phyloP scores from a whole-genome alignment of 37 sponge, comb jelly and placozoan genomes.

The Ianthella basta region DNA sequence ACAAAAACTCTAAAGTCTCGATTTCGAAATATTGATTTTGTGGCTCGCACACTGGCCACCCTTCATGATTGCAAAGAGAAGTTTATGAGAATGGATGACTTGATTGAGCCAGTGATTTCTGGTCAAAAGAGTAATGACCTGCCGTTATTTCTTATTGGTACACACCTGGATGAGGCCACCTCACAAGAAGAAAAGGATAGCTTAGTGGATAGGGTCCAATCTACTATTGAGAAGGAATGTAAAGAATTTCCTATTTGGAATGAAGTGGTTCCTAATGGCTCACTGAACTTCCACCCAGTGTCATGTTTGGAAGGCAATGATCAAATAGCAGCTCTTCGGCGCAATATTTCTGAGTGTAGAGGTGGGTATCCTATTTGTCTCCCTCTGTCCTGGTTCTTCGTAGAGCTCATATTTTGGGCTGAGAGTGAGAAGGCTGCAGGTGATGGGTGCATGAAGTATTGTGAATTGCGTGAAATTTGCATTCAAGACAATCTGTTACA shows the following conservation, averaged over 20 bases:
- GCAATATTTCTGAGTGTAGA: not conserved
- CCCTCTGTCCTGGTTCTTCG: not conserved
- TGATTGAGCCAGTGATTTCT: not conserved
- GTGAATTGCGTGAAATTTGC: not conserved
- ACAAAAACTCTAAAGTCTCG: no score
- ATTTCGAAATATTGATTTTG: no score
- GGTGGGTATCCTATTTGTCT: not conserved
- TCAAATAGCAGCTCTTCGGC: not conserved
- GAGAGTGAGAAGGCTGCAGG: not conserved
- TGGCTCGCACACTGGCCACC: no score
- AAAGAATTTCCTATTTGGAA: not conserved
- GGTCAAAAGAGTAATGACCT: not conserved
- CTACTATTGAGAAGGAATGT: not conserved
- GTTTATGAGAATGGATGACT: no score
- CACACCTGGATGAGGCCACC: not conserved
- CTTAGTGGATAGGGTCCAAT: not conserved
- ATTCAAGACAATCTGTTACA: not conserved
- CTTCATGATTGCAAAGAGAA: no score
- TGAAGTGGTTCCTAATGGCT: not conserved
- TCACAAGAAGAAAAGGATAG: not conserved
- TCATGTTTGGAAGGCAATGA: not conserved
- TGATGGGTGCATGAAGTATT: not conserved
- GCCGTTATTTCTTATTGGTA: not conserved
- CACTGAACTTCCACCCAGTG: not conserved
- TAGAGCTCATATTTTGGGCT: constrained; percentile 2